Evolutionary conservation across 2,888 invertebrate genomes (phyloP), one percentile per base, ranked within the genome.

Genomic region (Buathra laborator): DNA sequence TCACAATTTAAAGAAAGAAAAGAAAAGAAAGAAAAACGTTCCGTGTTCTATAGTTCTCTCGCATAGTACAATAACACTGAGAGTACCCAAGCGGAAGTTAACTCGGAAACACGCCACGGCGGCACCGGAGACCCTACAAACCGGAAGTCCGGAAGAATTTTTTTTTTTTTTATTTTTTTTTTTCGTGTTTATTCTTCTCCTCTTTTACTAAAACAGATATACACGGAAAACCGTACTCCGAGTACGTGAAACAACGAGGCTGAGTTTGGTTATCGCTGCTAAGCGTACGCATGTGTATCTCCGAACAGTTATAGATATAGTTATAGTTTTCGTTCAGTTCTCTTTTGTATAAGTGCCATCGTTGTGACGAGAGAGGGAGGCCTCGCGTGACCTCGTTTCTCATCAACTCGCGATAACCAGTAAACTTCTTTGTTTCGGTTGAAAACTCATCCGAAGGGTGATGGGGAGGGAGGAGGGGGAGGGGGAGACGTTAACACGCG

Each of bases 311-410:
- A 12, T 48, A 48, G 12, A 12, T 48, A n/a, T 48, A 48, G 12
- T 16, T n/a, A 24, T 48, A 48, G n/a, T 56, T 29, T 43, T 37
- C 46, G 48, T 48, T 62, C n/a, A 9, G 24, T n/a, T 62, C 29
- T 46, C 29, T 46, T 24, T 46, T 46, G 24, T 46, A 24, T 59
- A 9, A 37, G 19, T 72, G 19, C 44, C 14, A 9, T 72, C 19
- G 56, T 56, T 9, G 19, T 71, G 71, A 37, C 64, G 44, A 48
- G 56, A 59, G 53, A 64, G 67, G 43, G 72, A 46, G 56, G 72
- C 77, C 77, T 72, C 68, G 75, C 64, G 70, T 80, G 83, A 84
- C 83, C 83, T 84, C 83, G 75, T 84, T 84, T 43, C 75, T 84
- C 74, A 74, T 75, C 56, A 32, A 78, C 72, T 43, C 48, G 76